Evolutionary conservation across 2,797 vertebrate species (phyloP).

Genomic region (Peromyscus aztecus): DNA sequence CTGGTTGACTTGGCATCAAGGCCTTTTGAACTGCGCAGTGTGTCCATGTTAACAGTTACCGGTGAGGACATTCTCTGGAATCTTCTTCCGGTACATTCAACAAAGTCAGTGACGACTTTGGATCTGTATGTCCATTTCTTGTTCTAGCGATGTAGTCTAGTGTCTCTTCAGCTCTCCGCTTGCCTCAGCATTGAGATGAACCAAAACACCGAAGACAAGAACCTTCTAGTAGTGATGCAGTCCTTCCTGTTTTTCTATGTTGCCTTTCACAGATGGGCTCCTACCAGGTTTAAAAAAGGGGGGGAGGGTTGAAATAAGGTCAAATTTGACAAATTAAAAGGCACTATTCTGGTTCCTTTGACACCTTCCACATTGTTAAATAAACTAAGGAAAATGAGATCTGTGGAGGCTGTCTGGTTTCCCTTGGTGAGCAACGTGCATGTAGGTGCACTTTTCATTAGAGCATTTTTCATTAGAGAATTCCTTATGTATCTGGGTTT

Average conservation of each 20-base stretch:
- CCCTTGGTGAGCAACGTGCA: not conserved
- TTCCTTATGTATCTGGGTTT: not conserved
- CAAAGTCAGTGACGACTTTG: slow-evolving; percentile 12
- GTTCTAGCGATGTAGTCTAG: not conserved
- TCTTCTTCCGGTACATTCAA: slow-evolving; percentile 23
- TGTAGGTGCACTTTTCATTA: not conserved
- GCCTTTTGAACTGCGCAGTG: not conserved
- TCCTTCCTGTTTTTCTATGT: not conserved
- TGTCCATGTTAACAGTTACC: not conserved
- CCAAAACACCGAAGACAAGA: not conserved
- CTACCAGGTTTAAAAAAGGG: not conserved
- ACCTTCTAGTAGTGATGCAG: not conserved
- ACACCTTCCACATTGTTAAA: slow-evolving; percentile 14
- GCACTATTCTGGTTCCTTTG: not conserved
- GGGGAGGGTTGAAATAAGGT: not conserved
- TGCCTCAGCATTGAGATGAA: not conserved
- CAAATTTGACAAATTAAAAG: slow-evolving; percentile 46
- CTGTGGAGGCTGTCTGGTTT: not conserved
- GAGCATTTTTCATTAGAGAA: not conserved
- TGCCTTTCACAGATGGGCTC: slow-evolving; percentile 5
- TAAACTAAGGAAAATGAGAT: slow-evolving; percentile 11
- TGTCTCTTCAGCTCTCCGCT: not conserved
- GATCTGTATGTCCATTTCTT: not conserved
- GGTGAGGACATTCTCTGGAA: slow-evolving; percentile 6
- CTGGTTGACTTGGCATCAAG: slow-evolving; percentile 14